phyloP scores from a whole-genome alignment of 2,797 vertebrate genomes.

The Salarias fasciatus region DNA sequence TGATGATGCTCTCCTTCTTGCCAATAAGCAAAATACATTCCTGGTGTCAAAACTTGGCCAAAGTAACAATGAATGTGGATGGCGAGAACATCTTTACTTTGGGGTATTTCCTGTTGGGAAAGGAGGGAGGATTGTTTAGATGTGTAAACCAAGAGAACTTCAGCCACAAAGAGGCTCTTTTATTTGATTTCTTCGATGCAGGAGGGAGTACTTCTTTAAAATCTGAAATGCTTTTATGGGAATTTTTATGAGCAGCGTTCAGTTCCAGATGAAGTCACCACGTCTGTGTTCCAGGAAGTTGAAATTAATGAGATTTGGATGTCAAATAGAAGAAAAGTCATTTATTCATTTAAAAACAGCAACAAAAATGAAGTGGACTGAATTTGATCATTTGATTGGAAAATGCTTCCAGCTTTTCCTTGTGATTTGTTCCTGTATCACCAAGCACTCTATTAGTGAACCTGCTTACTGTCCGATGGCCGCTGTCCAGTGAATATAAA shows the following conservation, averaged over 20 bases:
- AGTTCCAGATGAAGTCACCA: too few species aligned
- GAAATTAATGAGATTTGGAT: constrained; percentile 16
- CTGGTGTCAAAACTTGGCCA: constrained; percentile 8
- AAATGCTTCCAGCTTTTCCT: too few species aligned
- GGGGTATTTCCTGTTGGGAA: constrained; percentile 24
- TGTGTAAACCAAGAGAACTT: constrained; percentile 6
- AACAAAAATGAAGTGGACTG: too few species aligned
- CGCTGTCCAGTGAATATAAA: too few species aligned
- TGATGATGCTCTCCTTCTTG: constrained; percentile 1
- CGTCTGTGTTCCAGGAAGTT: constrained; percentile 1
- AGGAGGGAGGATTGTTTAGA: constrained; percentile 12
- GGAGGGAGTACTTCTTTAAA: constrained; percentile 22
- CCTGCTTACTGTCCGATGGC: too few species aligned
- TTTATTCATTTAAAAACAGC: too few species aligned
- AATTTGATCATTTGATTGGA: too few species aligned
- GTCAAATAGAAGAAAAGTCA: neutral
- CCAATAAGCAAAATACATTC: constrained; percentile 9
- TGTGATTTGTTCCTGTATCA: too few species aligned
- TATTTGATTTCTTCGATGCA: constrained; percentile 40
- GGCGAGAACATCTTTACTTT: constrained; percentile 26
- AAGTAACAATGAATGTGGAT: neutral
- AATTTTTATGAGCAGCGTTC: neutral
- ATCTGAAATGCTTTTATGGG: constrained; percentile 47
- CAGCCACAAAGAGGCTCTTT: constrained; percentile 38
- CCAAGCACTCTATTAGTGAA: too few species aligned